Base-by-base conservation (phyloP, 2,113 vertebrate genomes). In the Gymnocephalus cernua region DNA sequence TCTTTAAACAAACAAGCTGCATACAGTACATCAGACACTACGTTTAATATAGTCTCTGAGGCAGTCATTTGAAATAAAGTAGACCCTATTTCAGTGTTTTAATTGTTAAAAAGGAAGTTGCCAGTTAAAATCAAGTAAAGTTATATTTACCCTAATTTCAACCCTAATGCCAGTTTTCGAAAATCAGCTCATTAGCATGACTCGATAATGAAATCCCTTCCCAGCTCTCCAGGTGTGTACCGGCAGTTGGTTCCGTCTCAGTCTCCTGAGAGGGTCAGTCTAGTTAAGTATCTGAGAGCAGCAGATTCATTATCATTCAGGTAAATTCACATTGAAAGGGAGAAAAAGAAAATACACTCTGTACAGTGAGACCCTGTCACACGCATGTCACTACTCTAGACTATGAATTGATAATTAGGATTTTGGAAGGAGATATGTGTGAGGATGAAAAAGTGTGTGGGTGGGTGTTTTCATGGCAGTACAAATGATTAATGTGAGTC, bases 271-370 rank as follows among this genome's bases (percentile, higher is more conserved):
- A 10, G 76, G 84, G 84, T 74, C 80, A 67, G 29, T 65, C 77
- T 90, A 86, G 92, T 93, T 89, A 90, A 70, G 59, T 15, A 69
- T 87, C 79, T 38, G 64, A 63, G 82, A 82, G 48, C 67, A 27
- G 51, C 25, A n/a, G 45, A 47, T 82, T 80, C 61, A 72, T 83
- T 77, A 75, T 71, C 69, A 38, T 51, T 48, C 59, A 45, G 63
- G 74, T 69, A 73, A 69, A 87, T 80, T 82, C 77, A 87, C 81
- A 74, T 72, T 12, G 23, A 6, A 48, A 64, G 29, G 51, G 72
- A 73, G 53, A 80, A 56, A 72, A 71, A 19, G 48, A 76, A 56
- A 80, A 74, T 21, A 75, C 21, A 41, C 35, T 58, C 16, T 73
- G 13, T 11, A 6, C 62, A 59, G 13, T 62, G 32, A 64, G 35